phyloP scores from a whole-genome alignment of 2,797 vertebrate genomes.

The Hydrolagus colliei region DNA sequence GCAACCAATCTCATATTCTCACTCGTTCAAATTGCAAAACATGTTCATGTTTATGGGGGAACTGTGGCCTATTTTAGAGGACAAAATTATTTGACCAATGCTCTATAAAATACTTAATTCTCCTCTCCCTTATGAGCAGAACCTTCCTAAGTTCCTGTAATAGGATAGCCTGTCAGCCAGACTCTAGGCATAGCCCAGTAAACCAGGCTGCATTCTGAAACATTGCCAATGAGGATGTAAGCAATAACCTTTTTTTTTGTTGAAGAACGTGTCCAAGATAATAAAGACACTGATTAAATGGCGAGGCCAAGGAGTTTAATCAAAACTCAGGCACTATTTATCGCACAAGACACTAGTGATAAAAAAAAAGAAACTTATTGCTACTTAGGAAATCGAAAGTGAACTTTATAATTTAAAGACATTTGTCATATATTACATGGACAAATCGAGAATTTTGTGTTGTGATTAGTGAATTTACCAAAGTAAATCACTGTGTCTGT shows the following conservation, averaged over 20 bases:
- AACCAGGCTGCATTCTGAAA: background rate
- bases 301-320: slow-evolving; percentile 18
- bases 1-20: background rate
- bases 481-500: no score
- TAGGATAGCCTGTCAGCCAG: background rate
- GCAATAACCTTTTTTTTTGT: slow-evolving; percentile 19
- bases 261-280: background rate
- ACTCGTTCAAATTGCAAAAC: background rate
- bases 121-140: background rate
- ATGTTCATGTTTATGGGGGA: background rate
- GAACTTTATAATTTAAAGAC: background rate
- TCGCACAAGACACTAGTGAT: background rate
- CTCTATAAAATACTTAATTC: slow-evolving; percentile 3
- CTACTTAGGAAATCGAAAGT: slow-evolving; percentile 11
- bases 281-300: slow-evolving; percentile 20
- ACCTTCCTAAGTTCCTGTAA: slow-evolving; percentile 16
- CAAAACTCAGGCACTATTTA: slow-evolving; percentile 23
- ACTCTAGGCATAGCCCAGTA: slow-evolving; percentile 16
- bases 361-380: slow-evolving; percentile 7
- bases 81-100: background rate
- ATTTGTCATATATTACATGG: background rate
- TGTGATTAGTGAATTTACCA: background rate
- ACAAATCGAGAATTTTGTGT: background rate
- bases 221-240: slow-evolving; percentile 13
- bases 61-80: slow-evolving; percentile 1